These are phyloP conservation scores for Rhagoletis pomonella DNA, from an alignment of 1,140 invertebrate genomes.

Conservation along the genomic window DNA sequence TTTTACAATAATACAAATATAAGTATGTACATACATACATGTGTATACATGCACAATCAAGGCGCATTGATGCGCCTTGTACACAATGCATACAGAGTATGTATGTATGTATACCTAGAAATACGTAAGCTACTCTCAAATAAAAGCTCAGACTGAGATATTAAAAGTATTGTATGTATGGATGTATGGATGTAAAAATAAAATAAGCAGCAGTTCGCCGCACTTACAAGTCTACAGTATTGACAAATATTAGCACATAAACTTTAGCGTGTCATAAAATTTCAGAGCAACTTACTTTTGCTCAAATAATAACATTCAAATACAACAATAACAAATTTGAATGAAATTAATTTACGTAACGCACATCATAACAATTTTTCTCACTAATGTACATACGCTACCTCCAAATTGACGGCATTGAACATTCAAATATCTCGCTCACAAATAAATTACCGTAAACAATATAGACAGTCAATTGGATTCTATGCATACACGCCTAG, in stretches of 20 bases:
- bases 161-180: not conserved
- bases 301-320: no score
- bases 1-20: constrained; percentile 8
- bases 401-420: not conserved
- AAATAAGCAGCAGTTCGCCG: not conserved
- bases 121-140: not conserved
- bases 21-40: not conserved
- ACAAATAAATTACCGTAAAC: constrained; percentile 11
- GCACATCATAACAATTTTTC: not conserved
- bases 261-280: not conserved
- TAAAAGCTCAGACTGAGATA: not conserved
- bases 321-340: no score
- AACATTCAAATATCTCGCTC: not conserved
- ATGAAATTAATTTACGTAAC: no score
- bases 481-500: not conserved
- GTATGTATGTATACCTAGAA: no score
- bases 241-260: not conserved
- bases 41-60: not conserved
- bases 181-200: not conserved
- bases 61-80: no score
- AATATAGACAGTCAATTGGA: not conserved
- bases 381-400: not conserved
- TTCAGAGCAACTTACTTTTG: no score
- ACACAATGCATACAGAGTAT: no score
- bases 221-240: not conserved